Evolutionary conservation across 2,113 vertebrate genomes (phyloP), one percentile per base, ranked within the genome.

Genomic region (Gallinago undulata): DNA sequence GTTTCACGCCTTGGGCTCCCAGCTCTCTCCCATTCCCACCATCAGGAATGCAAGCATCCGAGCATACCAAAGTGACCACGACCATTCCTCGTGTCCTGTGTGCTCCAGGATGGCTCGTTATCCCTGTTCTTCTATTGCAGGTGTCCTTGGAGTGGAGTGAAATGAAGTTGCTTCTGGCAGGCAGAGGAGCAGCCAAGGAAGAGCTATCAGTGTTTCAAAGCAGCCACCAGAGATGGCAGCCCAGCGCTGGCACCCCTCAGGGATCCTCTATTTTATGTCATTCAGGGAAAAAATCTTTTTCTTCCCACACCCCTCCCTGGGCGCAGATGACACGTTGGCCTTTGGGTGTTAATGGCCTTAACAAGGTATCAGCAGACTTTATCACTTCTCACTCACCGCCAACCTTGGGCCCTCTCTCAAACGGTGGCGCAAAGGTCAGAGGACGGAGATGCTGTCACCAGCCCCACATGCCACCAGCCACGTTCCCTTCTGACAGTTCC

Each of bases 61-160:
- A 62, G 74, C 81, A 2, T 2, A 18, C 72, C 69, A 23, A 11
- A 79, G 62, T 6, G 72, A 24, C 60, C 10, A 35, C 70, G 39
- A 9, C 16, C 64, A 70, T 87, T 89, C 51, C 66, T 9, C 3
- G 45, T 50, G 21, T 0, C 13, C 56, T 1, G 0, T 0, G 37
- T 4, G 81, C 90, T 28, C 59, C 50, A 45, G 51, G 48, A 45
- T 0, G 39, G 79, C 76, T 89, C 41, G 1, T 79, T 10, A n/a
- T 24, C 89, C 78, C 88, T 14, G 15, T 3, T 50, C 47, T 72
- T 7, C 18, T 50, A 1, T 28, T 31, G 72, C 80, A 78, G 84
- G 73, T 75, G 35, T 41, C 83, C 89, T 55, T 25, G 63, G 83
- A 68, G 83, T 6, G 22, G 47, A 17, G 14, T 15, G 43, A 82